Evolutionary conservation across 2,888 invertebrate species (phyloP).

Genomic region (Diarsia dahlii): DNA sequence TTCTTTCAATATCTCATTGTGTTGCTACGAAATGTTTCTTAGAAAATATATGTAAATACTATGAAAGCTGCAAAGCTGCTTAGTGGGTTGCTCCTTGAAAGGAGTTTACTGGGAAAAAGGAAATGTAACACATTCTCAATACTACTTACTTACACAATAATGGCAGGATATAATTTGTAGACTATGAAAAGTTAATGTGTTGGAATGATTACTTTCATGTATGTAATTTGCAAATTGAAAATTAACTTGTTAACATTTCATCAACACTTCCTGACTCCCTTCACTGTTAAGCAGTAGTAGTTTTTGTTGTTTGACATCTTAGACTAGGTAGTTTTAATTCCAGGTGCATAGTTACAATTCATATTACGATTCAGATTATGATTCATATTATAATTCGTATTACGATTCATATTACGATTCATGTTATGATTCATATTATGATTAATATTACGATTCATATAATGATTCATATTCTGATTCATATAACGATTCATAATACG

Average conservation of each 20-base stretch:
- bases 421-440: too few relatives aligned
- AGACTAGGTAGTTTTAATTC: too few relatives aligned
- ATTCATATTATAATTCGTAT: too few relatives aligned
- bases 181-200: neutral
- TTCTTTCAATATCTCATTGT: constrained; percentile 43
- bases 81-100: neutral
- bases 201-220: neutral
- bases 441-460: too few relatives aligned
- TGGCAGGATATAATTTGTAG: neutral
- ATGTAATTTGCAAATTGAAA: neutral
- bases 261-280: neutral
- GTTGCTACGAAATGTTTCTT: constrained; percentile 25
- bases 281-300: too few relatives aligned
- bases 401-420: too few relatives aligned
- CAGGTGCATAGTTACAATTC: too few relatives aligned
- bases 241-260: neutral
- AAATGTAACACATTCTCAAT: neutral
- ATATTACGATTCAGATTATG: too few relatives aligned
- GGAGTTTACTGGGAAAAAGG: neutral
- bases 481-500: too few relatives aligned
- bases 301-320: too few relatives aligned
- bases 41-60: constrained; percentile 26
- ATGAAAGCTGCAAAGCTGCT: constrained; percentile 21
- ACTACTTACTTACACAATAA: neutral
- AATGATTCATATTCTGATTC: too few relatives aligned